Evolutionary conservation across 2,888 invertebrate genomes (phyloP).

Genomic region (Dichetophora obliterata): DNA sequence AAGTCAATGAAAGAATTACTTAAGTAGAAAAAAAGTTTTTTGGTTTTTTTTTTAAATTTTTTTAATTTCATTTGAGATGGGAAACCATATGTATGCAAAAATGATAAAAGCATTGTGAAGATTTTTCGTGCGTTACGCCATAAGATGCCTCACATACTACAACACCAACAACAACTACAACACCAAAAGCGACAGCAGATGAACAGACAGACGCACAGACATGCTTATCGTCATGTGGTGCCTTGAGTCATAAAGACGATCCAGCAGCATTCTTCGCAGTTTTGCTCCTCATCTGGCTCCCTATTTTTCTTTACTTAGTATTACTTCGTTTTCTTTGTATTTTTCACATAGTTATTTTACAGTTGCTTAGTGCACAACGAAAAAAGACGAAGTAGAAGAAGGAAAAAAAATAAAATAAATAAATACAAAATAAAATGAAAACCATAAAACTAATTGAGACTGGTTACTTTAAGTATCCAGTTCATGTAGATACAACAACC

Average conservation of each 20-base stretch:
- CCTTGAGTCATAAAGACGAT: constrained; percentile 27
- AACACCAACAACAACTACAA: not conserved
- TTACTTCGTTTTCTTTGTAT: not conserved
- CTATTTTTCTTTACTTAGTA: constrained; percentile 1
- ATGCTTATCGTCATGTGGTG: constrained; percentile 25
- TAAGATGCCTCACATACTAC: constrained; percentile 11
- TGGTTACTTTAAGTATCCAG: constrained; percentile 1
- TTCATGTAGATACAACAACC: too few relatives aligned
- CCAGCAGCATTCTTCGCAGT: not conserved
- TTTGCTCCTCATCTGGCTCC: not conserved
- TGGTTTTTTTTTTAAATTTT: not conserved
- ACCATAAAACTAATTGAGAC: constrained; percentile 19
- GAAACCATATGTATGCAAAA: constrained; percentile 33
- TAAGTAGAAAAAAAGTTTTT: not conserved
- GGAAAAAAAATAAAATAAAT: not conserved
- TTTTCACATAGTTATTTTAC: constrained; percentile 11
- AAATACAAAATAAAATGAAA: constrained; percentile 17
- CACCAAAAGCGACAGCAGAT: not conserved
- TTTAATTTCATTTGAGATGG: constrained; percentile 14
- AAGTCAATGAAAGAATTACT: not conserved
- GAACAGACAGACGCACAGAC: constrained; percentile 11
- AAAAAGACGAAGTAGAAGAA: not conserved
- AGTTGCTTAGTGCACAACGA: not conserved
- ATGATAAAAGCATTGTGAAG: constrained; percentile 28
- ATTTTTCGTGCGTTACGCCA: constrained; percentile 34